A percentile compares a stretch with the other conserved stretches of the same genome.
phyloP scores from a whole-genome alignment of 2,797 vertebrate genomes.

The Pristis pectinata region DNA sequence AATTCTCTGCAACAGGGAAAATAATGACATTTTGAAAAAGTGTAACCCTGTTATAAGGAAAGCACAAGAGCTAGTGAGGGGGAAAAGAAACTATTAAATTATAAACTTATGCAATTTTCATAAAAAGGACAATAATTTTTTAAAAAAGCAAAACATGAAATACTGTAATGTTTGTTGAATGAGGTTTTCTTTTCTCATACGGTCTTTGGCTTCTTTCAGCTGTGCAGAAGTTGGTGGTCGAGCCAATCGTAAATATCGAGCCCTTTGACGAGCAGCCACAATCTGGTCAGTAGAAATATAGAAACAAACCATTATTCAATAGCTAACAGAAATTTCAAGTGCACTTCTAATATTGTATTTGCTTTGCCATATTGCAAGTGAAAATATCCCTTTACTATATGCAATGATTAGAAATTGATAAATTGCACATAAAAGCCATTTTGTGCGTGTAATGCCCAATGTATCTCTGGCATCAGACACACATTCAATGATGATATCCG shows the following conservation, averaged over 20 bases:
- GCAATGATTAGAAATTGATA: not conserved
- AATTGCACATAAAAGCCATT: too few species aligned
- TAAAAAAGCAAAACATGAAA: not conserved
- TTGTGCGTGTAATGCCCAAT: too few species aligned
- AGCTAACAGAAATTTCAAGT: not conserved
- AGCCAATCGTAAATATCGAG: conserved; percentile 58
- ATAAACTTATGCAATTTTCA: not conserved
- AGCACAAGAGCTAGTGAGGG: not conserved
- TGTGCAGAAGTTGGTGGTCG: conserved; percentile 53
- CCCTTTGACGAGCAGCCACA: conserved; percentile 56
- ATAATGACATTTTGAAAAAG: not conserved
- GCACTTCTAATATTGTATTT: not conserved
- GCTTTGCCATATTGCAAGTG: too few species aligned
- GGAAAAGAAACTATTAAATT: not conserved
- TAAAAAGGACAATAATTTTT: not conserved
- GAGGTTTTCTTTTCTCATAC: conserved; percentile 49
- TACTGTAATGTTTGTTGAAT: conserved; percentile 56
- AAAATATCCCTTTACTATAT: not conserved
- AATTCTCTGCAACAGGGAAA: conserved; percentile 52
- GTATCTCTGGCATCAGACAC: too few species aligned
- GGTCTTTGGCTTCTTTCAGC: conserved; percentile 49
- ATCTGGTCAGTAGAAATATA: conserved; percentile 50
- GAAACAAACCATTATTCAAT: not conserved
- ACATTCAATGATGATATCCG: too few species aligned
- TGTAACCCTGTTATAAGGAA: not conserved